Evolutionary conservation across 2,113 vertebrate species (phyloP).

Genomic region (Elachura formosa): DNA sequence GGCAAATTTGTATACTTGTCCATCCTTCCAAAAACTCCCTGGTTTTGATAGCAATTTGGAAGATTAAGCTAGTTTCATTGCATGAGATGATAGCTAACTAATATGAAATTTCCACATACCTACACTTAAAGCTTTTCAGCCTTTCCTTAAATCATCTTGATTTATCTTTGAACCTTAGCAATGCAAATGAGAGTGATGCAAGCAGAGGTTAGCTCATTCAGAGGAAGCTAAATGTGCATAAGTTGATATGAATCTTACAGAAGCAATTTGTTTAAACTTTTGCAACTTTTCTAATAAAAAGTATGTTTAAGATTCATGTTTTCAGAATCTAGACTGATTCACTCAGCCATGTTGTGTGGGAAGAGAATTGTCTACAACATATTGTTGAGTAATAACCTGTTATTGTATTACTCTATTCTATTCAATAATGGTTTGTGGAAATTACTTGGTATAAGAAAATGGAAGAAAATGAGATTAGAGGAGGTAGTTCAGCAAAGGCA

Average conservation of each 20-base stretch:
- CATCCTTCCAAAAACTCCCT: neutral
- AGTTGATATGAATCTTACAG: neutral
- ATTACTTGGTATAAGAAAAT: neutral
- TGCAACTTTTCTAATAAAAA: neutral
- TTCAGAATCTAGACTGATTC: neutral
- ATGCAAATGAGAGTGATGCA: neutral
- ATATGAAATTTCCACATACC: neutral
- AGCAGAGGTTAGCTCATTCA: neutral
- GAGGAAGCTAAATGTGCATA: neutral
- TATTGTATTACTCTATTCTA: neutral
- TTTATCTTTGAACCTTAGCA: neutral
- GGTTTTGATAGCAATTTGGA: neutral
- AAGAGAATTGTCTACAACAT: neutral
- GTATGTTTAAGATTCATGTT: neutral
- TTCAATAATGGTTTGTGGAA: neutral
- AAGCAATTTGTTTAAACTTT: neutral
- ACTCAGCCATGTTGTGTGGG: neutral
- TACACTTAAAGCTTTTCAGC: neutral
- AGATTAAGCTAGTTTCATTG: neutral
- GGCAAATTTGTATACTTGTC: neutral
- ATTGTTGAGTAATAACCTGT: neutral
- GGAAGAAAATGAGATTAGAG: neutral
- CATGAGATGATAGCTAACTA: neutral
- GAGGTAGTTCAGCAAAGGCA: neutral
- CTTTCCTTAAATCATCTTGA: neutral